These are phyloP conservation scores for Tupaia tana DNA, from an alignment of 2,113 vertebrate species.

Conservation along the genomic window DNA sequence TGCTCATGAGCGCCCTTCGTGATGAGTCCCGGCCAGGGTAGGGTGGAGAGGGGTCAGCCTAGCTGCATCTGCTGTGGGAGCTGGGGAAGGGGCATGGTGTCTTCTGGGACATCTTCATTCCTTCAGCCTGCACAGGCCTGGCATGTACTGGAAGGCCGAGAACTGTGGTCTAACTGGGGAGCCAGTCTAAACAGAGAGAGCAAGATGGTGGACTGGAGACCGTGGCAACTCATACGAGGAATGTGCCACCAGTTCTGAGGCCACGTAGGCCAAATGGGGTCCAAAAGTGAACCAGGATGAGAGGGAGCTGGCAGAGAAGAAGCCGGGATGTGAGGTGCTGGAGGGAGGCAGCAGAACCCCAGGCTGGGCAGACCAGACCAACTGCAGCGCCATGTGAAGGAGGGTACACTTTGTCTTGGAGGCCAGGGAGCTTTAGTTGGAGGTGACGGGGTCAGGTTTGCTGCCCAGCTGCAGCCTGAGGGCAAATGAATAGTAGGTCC, in stretches of 20 bases:
- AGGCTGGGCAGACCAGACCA: not conserved
- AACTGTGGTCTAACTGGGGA: not conserved
- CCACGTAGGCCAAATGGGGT: not conserved
- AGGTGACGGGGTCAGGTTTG: not conserved
- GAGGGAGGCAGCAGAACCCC: not conserved
- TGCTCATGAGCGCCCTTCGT: rapidly evolving
- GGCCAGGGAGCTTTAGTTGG: rapidly evolving
- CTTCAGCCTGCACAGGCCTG: not conserved
- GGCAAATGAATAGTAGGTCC: not conserved
- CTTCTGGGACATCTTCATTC: not conserved
- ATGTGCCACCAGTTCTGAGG: not conserved
- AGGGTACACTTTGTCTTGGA: rapidly evolving
- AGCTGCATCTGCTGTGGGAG: too few relatives aligned
- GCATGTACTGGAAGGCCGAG: too few relatives aligned
- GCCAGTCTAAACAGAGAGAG: not conserved
- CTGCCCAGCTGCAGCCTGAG: not conserved
- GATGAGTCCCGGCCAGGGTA: not conserved
- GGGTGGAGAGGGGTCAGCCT: rapidly evolving
- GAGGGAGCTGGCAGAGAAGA: not conserved
- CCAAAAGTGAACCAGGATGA: not conserved
- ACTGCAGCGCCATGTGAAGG: rapidly evolving
- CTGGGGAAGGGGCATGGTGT: rapidly evolving
- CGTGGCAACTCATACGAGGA: not conserved
- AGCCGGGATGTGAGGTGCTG: not conserved
- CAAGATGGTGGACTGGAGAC: rapidly evolving